Evolutionary conservation across 2,797 vertebrate genomes (phyloP).

Genomic region (Merluccius polli): DNA sequence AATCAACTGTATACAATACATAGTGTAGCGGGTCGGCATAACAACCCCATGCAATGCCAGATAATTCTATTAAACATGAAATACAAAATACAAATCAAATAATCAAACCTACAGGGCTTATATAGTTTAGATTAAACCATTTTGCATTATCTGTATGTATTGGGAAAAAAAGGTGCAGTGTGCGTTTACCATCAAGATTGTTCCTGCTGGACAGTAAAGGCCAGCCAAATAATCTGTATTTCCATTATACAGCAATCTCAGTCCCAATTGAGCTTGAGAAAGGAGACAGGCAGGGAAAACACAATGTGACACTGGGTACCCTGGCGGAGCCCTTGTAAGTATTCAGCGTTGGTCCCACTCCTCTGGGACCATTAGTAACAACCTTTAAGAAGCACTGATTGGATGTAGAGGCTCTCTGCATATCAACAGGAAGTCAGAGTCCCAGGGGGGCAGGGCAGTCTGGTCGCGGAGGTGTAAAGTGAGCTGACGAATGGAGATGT

Average conservation of each 20-base stretch:
- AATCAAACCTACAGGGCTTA: not conserved
- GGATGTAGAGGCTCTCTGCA: constrained; percentile 66
- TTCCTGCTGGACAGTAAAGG: constrained; percentile 43
- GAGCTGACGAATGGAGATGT: constrained; percentile 35
- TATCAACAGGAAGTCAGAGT: constrained; percentile 71
- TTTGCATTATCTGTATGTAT: constrained; percentile 19
- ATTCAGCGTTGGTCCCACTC: constrained; percentile 67
- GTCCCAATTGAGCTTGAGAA: constrained; percentile 49
- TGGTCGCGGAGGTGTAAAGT: constrained; percentile 52
- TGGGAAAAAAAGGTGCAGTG: constrained; percentile 29
- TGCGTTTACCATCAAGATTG: constrained; percentile 36
- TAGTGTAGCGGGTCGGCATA: not conserved
- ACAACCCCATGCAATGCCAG: not conserved
- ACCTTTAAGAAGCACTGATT: constrained; percentile 79
- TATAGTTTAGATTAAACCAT: constrained; percentile 1
- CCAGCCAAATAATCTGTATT: constrained; percentile 44
- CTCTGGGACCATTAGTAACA: constrained; percentile 75
- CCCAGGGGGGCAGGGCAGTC: constrained; percentile 46
- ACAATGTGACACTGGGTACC: constrained; percentile 50
- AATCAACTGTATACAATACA: constrained; percentile 3
- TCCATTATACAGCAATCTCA: constrained; percentile 58
- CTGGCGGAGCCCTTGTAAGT: constrained; percentile 56
- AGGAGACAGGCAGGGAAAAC: constrained; percentile 44
- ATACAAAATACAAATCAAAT: not conserved
- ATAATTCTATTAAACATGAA: constrained; percentile 15